Base-by-base conservation (phyloP, 2,888 invertebrate genomes). In the Diaprepes abbreviatus region DNA sequence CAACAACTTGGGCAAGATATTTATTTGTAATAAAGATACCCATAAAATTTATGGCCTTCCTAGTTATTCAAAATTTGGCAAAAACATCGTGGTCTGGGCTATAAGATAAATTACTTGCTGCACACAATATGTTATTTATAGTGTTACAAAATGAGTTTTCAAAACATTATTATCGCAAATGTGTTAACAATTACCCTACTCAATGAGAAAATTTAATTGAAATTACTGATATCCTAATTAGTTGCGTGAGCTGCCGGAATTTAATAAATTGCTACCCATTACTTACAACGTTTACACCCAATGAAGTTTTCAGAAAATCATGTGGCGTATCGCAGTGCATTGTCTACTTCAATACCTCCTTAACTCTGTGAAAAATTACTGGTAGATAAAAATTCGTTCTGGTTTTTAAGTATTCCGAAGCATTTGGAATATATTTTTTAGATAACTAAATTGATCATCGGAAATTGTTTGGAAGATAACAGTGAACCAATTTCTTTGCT, bases 241-340 rank as follows among this genome's bases (percentile, higher is more conserved):
- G 10, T 19, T 21, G 43, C 19, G 43, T 19, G 19, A 43, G 43
- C 21, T 3, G 3, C n/a, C 19, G 10, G 19, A n/a, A 43, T 17
- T 19, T 21, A 45, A 5, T 19, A 19, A 2, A 19, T 14, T 10
- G 12, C 19, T 1, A 10, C 12, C 9, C 12, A 45, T 12, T 45
- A 24, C n/a, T 45, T 24, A 45, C 12, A n/a, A n/a, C 10, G 21
- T 24, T 45, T 4, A 24, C 24, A 45, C 28, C 2, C 19, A 14
- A 50, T 28, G 28, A 12, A 50, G 48, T 50, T 28, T 50, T 50
- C 48, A 50, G 28, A 50, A 50, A 50, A 14, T 28, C 48, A 50
- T 28, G 28, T 9, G 28, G 48, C 48, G 48, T 50, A 50, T 50
- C 48, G 14, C 28, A 50, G 28, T 0, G 31, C 28, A 50, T 50